phyloP scores from a whole-genome alignment of 1,140 invertebrate species.

The Drosophila asahinai region DNA sequence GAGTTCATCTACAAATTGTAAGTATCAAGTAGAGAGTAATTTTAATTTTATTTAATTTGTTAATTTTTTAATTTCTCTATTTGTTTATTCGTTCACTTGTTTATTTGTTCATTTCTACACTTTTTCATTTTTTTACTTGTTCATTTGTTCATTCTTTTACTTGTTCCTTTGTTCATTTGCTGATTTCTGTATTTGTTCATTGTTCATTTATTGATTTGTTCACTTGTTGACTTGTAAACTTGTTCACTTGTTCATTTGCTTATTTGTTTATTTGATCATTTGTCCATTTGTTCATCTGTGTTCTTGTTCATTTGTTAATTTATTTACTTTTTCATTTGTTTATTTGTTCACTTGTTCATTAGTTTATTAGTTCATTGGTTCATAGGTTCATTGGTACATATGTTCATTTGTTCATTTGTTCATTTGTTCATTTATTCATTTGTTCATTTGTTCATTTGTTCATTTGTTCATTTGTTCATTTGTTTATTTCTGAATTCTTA shows the following conservation, averaged over 20 bases:
- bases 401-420: neutral
- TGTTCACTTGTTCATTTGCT: no score
- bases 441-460: neutral
- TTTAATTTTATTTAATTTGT: neutral
- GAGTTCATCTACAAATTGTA: constrained; percentile 87
- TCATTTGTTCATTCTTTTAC: constrained; percentile 8
- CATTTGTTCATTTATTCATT: neutral
- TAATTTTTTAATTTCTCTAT: constrained; percentile 3
- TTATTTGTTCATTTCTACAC: neutral
- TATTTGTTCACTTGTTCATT: neutral
- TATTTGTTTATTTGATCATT: neutral
- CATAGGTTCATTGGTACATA: no score
- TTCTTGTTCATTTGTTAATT: no score
- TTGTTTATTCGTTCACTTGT: no score
- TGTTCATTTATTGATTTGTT: neutral
- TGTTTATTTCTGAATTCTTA: neutral
- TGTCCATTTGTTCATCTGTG: no score
- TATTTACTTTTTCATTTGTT: neutral
- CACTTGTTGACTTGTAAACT: neutral
- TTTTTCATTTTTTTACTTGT: constrained; percentile 22
- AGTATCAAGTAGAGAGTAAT: constrained; percentile 54
- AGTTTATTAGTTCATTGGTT: neutral
- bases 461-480: neutral
- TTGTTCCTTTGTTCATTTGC: constrained; percentile 1
- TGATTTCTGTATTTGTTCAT: no score